These are phyloP conservation scores for Achroia grisella DNA, from an alignment of 1,140 invertebrate genomes.

Conservation along the genomic window DNA sequence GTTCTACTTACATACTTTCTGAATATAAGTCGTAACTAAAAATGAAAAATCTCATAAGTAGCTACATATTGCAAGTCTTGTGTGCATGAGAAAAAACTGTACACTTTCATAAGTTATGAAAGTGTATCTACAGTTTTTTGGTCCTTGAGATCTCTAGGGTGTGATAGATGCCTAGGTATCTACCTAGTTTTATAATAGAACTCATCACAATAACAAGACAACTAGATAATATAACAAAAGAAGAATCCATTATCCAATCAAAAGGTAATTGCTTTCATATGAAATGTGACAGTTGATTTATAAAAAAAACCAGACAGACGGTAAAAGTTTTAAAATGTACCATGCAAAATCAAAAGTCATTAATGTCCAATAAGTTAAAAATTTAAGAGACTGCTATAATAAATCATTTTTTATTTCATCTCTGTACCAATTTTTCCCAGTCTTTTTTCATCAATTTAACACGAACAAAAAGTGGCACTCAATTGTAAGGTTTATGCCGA, in stretches of 20 bases:
- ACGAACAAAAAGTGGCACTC: slow-evolving; percentile 61
- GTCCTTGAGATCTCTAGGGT: too few species aligned
- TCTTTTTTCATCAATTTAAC: slow-evolving; percentile 71
- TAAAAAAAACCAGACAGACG: slow-evolving; percentile 29
- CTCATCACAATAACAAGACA: not conserved
- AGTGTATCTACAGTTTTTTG: too few species aligned
- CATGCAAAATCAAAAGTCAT: slow-evolving; percentile 67
- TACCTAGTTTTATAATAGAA: too few species aligned
- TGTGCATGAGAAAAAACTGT: too few species aligned
- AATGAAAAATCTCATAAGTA: too few species aligned
- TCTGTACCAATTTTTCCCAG: slow-evolving; percentile 55
- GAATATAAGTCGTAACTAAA: too few species aligned
- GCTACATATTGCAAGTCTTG: too few species aligned
- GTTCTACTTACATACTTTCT: too few species aligned
- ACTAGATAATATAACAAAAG: not conserved
- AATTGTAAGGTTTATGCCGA: slow-evolving; percentile 62
- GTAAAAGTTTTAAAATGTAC: slow-evolving; percentile 16
- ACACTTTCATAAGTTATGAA: too few species aligned
- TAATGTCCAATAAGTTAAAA: slow-evolving; percentile 71
- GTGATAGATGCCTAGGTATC: too few species aligned
- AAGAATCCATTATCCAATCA: not conserved
- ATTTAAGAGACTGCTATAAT: slow-evolving; percentile 56
- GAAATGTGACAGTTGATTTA: slow-evolving; percentile 24
- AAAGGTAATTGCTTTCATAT: slow-evolving; percentile 15
- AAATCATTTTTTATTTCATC: slow-evolving; percentile 70